Evolutionary conservation across 2,888 invertebrate genomes (phyloP).

Genomic region (Hirtodrosophila trivittata): DNA sequence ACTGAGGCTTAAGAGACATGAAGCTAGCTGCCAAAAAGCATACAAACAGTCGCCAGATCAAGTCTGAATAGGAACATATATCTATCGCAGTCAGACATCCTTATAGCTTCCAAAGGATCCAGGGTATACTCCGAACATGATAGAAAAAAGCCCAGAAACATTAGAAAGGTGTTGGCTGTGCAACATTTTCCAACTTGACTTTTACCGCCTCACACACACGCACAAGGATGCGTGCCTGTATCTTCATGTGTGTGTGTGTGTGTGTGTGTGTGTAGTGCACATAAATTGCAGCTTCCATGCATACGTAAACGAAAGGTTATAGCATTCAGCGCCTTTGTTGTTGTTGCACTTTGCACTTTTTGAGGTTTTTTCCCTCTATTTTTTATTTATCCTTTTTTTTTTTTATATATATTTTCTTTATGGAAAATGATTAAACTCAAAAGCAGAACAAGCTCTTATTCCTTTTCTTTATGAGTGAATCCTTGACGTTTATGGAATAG

Average conservation of each 20-base stretch:
- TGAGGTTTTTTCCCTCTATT: constrained; percentile 6
- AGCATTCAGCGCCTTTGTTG: constrained; percentile 39
- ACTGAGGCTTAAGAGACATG: not conserved
- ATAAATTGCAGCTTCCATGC: constrained; percentile 72
- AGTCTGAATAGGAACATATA: not conserved
- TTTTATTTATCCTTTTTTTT: not conserved
- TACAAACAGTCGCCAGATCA: no score
- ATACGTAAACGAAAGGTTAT: constrained; percentile 58
- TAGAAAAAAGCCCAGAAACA: constrained; percentile 33
- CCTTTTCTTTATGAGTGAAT: no score
- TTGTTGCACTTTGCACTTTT: constrained; percentile 22
- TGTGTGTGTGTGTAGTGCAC: constrained; percentile 37
- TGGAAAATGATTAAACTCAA: constrained; percentile 36
- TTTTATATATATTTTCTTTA: not conserved
- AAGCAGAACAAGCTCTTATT: constrained; percentile 8
- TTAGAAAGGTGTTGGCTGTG: constrained; percentile 70
- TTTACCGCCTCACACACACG: constrained; percentile 18
- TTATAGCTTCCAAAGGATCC: no score
- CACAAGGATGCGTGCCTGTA: constrained; percentile 18
- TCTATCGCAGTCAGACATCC: no score
- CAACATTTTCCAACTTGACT: constrained; percentile 66
- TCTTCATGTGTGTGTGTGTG: constrained; percentile 11
- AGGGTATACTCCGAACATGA: no score
- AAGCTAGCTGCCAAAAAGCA: no score
- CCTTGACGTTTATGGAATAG: no score